Conservation (phyloP, 2,888 invertebrate species). For the Leptinotarsa peninsularis region DNA sequence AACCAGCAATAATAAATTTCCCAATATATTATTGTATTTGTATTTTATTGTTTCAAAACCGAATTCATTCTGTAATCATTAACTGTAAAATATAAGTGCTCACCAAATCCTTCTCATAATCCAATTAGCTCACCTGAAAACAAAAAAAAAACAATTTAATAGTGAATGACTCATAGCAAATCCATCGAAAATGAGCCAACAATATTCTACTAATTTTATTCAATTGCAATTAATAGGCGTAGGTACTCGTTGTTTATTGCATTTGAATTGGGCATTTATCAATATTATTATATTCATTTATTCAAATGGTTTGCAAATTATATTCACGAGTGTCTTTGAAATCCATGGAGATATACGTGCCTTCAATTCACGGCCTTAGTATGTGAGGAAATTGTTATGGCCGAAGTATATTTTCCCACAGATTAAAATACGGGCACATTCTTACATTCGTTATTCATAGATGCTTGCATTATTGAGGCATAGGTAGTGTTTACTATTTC, state of each 20-base stretch:
- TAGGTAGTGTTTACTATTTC: too few relatives aligned
- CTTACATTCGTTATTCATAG: neutral
- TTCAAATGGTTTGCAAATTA: constrained; percentile 25
- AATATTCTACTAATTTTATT: constrained; percentile 1
- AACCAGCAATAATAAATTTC: too few relatives aligned
- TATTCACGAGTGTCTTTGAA: constrained; percentile 16
- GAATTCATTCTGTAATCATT: neutral
- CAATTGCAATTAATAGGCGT: constrained; percentile 7
- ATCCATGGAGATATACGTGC: constrained; percentile 4
- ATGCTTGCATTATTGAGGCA: too few relatives aligned
- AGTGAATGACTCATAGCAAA: neutral
- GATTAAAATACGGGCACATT: neutral
- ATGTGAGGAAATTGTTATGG: neutral
- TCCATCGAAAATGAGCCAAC: neutral
- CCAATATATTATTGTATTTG: neutral
- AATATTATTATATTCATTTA: constrained; percentile 26
- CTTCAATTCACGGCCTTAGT: neutral
- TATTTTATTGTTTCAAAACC: neutral
- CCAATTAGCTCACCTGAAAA: neutral
- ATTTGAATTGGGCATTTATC: constrained; percentile 3
- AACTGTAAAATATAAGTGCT: neutral
- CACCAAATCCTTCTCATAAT: neutral
- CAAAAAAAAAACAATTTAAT: neutral
- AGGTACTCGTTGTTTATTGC: neutral
- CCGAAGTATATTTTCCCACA: neutral